Evolutionary conservation across 2,113 vertebrate species (phyloP), one percentile per base, ranked within the genome.

Genomic region (Pelvicachromis taeniatus): DNA sequence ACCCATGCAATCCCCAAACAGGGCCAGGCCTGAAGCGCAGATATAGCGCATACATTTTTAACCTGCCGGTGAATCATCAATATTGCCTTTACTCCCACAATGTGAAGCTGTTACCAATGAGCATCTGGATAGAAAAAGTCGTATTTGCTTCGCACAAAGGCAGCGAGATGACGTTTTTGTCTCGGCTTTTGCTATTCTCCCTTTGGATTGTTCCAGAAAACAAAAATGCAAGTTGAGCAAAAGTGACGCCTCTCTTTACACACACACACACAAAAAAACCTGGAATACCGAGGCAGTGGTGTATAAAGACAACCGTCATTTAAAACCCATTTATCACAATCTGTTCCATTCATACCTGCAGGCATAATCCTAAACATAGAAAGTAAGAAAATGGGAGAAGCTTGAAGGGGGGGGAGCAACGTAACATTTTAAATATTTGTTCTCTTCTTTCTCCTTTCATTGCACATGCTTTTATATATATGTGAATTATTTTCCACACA

Each of bases 1-100:
- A 92, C 85, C 77, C 33, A 48, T 78, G 58, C 82, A 89, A 86
- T 89, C 80, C 85, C 54, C 50, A 88, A 87, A 82, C 68, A 70
- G 35, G 40, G 48, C 61, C 77, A 63, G 40, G 83, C 48, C 78
- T 63, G n/a, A 19, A 86, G 65, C 77, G 77, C 23, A 88, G 75
- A 79, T 77, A 78, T 65, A 48, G 63, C 80, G 84, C 86, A 88
- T 83, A 35, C 78, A 65, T 83, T 73, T 83, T 85, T 19, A 54
- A 83, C 42, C 4, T 70, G 52, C 38, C 17, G 4, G 10, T 68
- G 19, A 68, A 81, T 81, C 45, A 61, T 79, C 83, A 48, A 58
- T 63, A 77, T 68, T 61, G 8, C 54, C 54, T 79, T 73, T 77
- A 82, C 77, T 81, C 9, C n/a, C 29, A 48, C 61, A 31, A 26